Base-by-base conservation (phyloP, 2,797 vertebrate genomes). In the Anas capensis region DNA sequence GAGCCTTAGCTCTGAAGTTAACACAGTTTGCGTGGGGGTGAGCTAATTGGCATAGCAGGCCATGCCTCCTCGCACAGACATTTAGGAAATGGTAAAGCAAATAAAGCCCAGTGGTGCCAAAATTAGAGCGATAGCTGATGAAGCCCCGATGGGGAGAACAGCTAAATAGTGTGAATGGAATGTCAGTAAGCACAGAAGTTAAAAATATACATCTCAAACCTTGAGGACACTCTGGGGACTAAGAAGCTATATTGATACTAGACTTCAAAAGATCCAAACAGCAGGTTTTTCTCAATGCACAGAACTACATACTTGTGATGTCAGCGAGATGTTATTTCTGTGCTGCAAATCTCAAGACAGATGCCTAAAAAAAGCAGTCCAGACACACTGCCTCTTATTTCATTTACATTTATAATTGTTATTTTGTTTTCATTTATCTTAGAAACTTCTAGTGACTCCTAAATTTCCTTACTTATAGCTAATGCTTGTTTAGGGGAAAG, bases 201-300 rank as follows among this genome's bases (percentile, higher is more conserved):
- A 93, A 95, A 97, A 97, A 96, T 96, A 92, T 51, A 92, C 92
- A 77, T 92, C 86, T 92, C 86, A 94, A 46, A 70, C 78, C 69
- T 19, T 92, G 90, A 95, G 84, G 93, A 91, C 86, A 31, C 94
- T 75, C 83, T 54, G 75, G 94, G 86, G 93, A 88, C 82, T 69
- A 88, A 86, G 70, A 84, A 94, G 33, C 88, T 95, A 26, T 96
- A 87, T 97, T 96, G 94, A 93, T 92, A 88, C 91, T 95, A 81
- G 92, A 82, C 94, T 95, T 96, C 93, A 97, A 88, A 94, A 93
- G 94, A 84, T 81, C 77, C 89, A 93, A 97, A 95, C 94, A 94
- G 88, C 66, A 48, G 82, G 85, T 77, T 93, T 95, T 92, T 93
- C 92, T 94, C 91, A 88, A 49, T 64, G 90, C 91, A 84, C 85